A percentile compares a stretch with the other conserved stretches of the same genome.
phyloP scores from a whole-genome alignment of 2,797 vertebrate species.

The Dendrocincla tyrannina region DNA sequence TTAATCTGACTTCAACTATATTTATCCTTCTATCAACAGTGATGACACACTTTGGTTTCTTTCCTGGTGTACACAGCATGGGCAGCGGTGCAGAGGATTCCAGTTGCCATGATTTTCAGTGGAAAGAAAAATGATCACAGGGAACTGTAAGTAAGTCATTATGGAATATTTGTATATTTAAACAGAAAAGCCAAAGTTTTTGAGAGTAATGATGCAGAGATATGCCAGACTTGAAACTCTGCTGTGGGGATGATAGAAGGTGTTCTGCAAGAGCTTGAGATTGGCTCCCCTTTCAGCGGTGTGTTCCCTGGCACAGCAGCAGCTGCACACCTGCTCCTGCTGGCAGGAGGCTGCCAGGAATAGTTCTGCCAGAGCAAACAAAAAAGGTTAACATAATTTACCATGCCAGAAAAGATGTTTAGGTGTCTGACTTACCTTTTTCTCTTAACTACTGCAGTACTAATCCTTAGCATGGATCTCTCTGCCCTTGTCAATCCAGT shows the following conservation, averaged over 20 bases:
- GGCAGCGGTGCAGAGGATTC: constrained; percentile 20
- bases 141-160: constrained; percentile 14
- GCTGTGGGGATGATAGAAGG: background rate
- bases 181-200: background rate
- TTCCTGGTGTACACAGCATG: background rate
- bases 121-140: constrained; percentile 29
- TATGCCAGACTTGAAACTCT: background rate
- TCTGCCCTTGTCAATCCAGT: background rate
- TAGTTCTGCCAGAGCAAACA: background rate
- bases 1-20: constrained; percentile 77
- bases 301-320: background rate
- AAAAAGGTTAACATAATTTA: background rate
- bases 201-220: background rate
- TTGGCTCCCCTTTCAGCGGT: background rate
- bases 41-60: constrained; percentile 68
- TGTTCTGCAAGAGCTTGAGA: background rate
- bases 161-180: background rate
- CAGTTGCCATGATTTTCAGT: constrained; percentile 30
- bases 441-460: background rate
- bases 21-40: constrained; percentile 71
- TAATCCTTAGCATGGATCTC: background rate
- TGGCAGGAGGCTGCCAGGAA: background rate
- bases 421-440: background rate
- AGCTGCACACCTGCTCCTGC: background rate
- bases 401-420: background rate